Evolutionary conservation across 2,113 vertebrate species (phyloP), one percentile per base, ranked within the genome.

Genomic region (Leucosticte australis): DNA sequence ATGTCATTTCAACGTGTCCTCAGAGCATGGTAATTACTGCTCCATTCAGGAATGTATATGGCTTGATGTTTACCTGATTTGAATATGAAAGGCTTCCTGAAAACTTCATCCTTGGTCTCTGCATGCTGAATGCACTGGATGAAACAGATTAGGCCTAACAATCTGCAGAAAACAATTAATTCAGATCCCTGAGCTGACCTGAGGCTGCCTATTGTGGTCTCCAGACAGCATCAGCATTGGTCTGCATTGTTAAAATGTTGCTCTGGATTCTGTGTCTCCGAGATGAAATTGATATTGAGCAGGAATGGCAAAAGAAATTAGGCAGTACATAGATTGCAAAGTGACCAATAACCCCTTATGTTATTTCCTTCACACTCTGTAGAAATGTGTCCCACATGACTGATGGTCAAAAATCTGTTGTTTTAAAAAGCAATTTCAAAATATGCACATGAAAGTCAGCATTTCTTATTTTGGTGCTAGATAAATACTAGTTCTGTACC

Each of bases 61-160:
- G 87, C 83, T 94, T 96, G 71, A 94, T 91, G 90, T 92, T 96
- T 94, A 95, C 80, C 68, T 97, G 77, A 96, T 84, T 90, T 96
- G 92, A 97, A 96, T 96, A 91, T 31, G 63, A 95, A 94, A 85
- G 53, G 9, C 21, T 76, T 70, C 91, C 56, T 41, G 33, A 50
- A 88, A 92, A 94, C 59, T 97, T 96, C 65, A 89, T 63, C 49
- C 6, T 2, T 77, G 69, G 30, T 88, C 13, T 56, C 70, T 64
- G 67, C 65, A 83, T 69, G 64, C 68, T 53, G 71, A 49, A 64
- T 52, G 37, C 62, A 24, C 30, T 49, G 68, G 21, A 83, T 42
- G 90, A 91, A 92, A 79, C 70, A 50, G 35, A 64, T 85, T 94
- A 71, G n/a, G 75, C 26, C 49, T 83, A 90, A 91, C 39, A 94